Evolutionary conservation across 2,113 vertebrate species (phyloP), one percentile per base, ranked within the genome.

Genomic region (Amia ocellicauda): DNA sequence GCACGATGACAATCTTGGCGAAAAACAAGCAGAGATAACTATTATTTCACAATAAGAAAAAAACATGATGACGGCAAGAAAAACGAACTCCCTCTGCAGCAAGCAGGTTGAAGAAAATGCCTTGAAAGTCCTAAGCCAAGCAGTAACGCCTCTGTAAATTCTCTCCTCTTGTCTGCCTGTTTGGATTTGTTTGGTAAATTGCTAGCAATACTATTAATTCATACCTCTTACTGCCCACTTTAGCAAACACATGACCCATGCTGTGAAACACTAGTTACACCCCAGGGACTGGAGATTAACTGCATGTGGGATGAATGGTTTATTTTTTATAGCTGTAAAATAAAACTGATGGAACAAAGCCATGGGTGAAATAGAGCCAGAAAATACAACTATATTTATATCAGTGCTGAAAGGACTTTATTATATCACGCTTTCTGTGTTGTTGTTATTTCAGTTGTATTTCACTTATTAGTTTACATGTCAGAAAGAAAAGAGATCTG

Each of bases 271-370:
- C 80, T 74, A 83, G 75, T 84, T 81, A 73, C 69, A 78, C 81
- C 50, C 78, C 68, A 73, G 83, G 78, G 87, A 84, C 74, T 62
- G 75, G 68, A 80, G 77, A 83, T 86, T 86, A 87, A 80, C 82
- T 77, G 71, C 77, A 68, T 79, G 72, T 45, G 75, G 74, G 81
- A 83, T 0, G 24, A 88, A 61, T 81, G 74, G 85, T 81, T 88
- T 88, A 76, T 84, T 88, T 87, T 84, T 88, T 83, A 87, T 85
- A 84, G 78, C 79, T 66, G 1, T 70, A 83, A 88, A 88, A 81
- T 83, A 80, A 84, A 86, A 78, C 74, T 71, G 80, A 85, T 83
- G 72, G 72, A 84, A 90, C 85, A 71, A 83, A 85, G 77, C 75
- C 76, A 83, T 76, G 80, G 58, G 75, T 85, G 82, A 87, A 85